Base-by-base conservation (phyloP, 2,113 vertebrate genomes). In the Verasper variegatus region DNA sequence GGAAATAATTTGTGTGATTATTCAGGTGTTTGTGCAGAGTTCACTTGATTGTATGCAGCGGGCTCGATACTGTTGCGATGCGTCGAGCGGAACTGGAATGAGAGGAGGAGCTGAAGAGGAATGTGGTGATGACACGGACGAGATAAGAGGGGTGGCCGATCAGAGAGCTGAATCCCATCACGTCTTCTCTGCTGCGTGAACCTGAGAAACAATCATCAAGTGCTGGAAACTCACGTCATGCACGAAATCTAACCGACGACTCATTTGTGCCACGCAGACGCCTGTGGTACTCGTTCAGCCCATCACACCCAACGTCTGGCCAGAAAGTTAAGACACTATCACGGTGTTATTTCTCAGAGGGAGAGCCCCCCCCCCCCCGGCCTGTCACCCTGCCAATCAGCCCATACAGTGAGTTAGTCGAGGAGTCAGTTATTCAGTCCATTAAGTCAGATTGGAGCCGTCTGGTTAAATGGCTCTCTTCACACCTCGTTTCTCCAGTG, bases 401-500 rank as follows among this genome's bases (percentile, higher is more conserved):
- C 51, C 6, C 35, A 61, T 67, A 88, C 78, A 72, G 81, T 70
- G 80, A 84, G 76, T 88, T 88, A 87, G 81, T 87, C 86, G 91
- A 83, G 71, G 81, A 73, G 85, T 85, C 79, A 80, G 76, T 86
- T 82, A 80, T 76, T 63, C 85, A 80, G 84, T 64, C 75, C 89
- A 91, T 89, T 88, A 88, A 82, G 66, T 88, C 74, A 71, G 79
- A 86, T 73, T 75, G 67, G 51, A 76, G 63, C 66, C 35, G 18
- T 85, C 78, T 74, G 55, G 74, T 82, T 88, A 87, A 88, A 92
- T 69, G 73, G 59, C 61, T 83, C 61, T 81, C 61, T 83, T 88
- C 80, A 90, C 85, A 79, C 77, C 80, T 91, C 88, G 86, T 90
- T 89, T 89, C 70, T 57, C 66, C 47, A 2, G 12, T 64, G 74